A percentile compares a stretch with the other conserved stretches of the same genome.
Conservation (phyloP, 2,113 vertebrate genomes). For the Zapus hudsonius region DNA sequence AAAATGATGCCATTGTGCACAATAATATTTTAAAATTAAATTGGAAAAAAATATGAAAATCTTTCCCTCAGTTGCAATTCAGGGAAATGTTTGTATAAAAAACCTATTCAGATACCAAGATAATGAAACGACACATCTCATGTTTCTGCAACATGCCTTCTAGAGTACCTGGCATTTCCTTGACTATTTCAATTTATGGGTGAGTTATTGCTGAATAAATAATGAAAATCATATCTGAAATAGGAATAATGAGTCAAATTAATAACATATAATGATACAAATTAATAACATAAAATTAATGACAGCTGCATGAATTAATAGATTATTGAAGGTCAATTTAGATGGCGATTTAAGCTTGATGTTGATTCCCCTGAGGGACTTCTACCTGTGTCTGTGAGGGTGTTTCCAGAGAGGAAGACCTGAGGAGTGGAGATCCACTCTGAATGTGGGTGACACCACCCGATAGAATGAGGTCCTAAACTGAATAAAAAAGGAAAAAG, state of each 20-base stretch:
- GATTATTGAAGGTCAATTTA: not conserved
- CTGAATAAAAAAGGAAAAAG: not conserved
- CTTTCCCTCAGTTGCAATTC: not conserved
- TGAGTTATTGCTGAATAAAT: not conserved
- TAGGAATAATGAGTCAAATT: not conserved
- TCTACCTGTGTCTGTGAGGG: not conserved
- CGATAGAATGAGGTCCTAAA: not conserved
- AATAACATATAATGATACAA: too few species aligned
- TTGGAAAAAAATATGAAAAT: conserved; percentile 46
- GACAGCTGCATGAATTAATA: not conserved
- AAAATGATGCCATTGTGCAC: not conserved
- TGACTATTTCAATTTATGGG: not conserved
- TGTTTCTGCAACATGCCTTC: not conserved
- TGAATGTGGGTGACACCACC: too few species aligned
- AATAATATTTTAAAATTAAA: conserved; percentile 11
- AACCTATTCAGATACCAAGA: not conserved
- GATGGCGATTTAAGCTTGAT: not conserved
- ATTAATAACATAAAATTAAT: not conserved
- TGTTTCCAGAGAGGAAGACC: not conserved
- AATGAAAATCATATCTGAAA: not conserved
- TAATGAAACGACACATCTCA: not conserved
- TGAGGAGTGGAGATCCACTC: too few species aligned
- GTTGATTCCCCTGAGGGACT: not conserved
- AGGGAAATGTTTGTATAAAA: not conserved
- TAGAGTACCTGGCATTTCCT: not conserved